Conservation (phyloP, 2,797 vertebrate species). For the Lepilemur ruficaudatus region DNA sequence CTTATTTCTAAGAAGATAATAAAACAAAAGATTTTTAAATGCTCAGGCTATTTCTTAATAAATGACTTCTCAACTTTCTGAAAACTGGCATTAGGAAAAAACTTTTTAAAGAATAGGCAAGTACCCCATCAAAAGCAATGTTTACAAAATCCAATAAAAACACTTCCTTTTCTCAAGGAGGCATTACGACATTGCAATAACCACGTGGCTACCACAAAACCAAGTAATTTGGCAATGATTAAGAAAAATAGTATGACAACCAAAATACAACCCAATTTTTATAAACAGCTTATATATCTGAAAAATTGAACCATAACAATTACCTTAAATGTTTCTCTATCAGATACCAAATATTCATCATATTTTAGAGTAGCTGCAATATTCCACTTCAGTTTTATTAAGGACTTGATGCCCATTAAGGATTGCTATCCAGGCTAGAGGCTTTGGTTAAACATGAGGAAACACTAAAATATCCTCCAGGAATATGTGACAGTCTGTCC, state of each 20-base stretch:
- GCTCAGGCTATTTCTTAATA: conserved; percentile 8
- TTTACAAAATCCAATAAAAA: conserved; percentile 31
- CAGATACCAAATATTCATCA: background rate
- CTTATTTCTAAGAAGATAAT: background rate
- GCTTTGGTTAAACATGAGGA: background rate
- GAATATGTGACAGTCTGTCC: background rate
- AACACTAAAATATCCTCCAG: conserved; percentile 21
- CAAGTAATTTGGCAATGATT: background rate
- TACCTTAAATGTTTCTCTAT: conserved; percentile 5
- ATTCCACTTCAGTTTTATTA: background rate
- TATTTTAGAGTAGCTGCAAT: background rate
- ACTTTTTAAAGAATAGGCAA: background rate
- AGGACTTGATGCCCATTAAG: background rate
- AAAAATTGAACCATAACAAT: background rate
- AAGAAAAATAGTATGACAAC: background rate
- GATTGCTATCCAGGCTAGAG: background rate
- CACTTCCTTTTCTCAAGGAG: background rate
- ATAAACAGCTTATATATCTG: background rate
- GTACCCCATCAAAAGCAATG: background rate
- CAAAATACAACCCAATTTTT: background rate
- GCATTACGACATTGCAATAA: background rate
- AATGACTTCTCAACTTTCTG: background rate
- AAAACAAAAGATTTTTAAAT: conserved; percentile 19
- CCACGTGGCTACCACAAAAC: conserved; percentile 4
- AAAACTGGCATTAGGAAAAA: background rate